Percentiles rank a stretch among this genome's conserved stretches.
These are phyloP conservation scores for Leucophenga varia DNA, from an alignment of 1,140 invertebrate genomes.

Conservation along the genomic window DNA sequence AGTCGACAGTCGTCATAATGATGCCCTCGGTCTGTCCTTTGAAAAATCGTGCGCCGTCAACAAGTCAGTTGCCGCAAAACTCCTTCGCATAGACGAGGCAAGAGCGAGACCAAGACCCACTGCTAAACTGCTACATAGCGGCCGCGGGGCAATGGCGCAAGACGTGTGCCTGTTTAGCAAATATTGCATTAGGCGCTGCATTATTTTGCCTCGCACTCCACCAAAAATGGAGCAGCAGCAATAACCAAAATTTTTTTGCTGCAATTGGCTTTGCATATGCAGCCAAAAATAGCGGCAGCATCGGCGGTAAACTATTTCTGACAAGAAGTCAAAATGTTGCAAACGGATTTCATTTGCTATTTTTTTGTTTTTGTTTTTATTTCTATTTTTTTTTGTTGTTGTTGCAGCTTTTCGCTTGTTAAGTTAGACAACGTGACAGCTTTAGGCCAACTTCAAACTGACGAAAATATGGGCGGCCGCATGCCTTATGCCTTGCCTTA, in stretches of 20 bases:
- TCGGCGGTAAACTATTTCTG: no score
- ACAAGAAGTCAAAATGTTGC: slow-evolving; percentile 44
- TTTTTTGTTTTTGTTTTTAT: no score
- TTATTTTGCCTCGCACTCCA: no score
- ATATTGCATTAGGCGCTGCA: no score
- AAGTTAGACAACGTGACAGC: slow-evolving; percentile 37
- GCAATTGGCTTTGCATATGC: no score
- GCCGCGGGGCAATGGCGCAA: slow-evolving; percentile 30
- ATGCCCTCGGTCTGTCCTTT: slow-evolving; percentile 46
- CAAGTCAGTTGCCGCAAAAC: slow-evolving; percentile 51
- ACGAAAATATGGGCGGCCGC: slow-evolving; percentile 38
- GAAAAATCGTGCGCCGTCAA: slow-evolving; percentile 44
- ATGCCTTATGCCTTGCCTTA: no score
- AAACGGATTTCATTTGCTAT: no score
- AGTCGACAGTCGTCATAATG: slow-evolving; percentile 49
- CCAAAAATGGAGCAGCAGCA: slow-evolving; percentile 14
- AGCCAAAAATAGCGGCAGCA: no score
- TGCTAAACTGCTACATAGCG: slow-evolving; percentile 9
- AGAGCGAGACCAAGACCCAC: background rate
- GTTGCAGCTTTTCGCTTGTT: slow-evolving; percentile 24
- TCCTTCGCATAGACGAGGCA: slow-evolving; percentile 19
- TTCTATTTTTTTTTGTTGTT: no score
- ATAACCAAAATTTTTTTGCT: no score
- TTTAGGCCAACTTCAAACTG: slow-evolving; percentile 40
- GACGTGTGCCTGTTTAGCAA: slow-evolving; percentile 50